A percentile compares a stretch with the other conserved stretches of the same genome.
These are phyloP conservation scores for Abramis brama DNA, from an alignment of 2,113 vertebrate species.

Conservation along the genomic window DNA sequence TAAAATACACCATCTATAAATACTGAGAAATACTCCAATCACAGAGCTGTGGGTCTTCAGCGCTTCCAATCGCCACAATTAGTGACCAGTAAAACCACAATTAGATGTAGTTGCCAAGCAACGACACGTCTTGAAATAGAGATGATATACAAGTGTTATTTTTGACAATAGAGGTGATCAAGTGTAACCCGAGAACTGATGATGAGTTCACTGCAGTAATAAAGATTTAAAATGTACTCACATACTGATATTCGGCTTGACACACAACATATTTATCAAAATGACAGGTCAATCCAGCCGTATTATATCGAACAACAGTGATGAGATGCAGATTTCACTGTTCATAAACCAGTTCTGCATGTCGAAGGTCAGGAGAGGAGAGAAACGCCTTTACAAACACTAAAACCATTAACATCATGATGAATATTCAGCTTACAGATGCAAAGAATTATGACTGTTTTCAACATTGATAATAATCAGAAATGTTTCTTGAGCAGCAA, in stretches of 20 bases:
- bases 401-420: not conserved
- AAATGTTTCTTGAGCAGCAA: too few relatives aligned
- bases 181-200: not conserved
- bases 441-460: too few relatives aligned
- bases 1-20: not conserved
- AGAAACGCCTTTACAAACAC: too few relatives aligned
- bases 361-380: not conserved
- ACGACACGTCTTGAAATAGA: not conserved
- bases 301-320: not conserved
- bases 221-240: not conserved
- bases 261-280: not conserved
- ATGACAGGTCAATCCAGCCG: conserved; percentile 2
- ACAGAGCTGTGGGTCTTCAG: not conserved
- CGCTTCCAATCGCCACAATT: not conserved
- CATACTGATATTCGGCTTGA: not conserved
- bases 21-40: not conserved
- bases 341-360: not conserved
- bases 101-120: conserved; percentile 37
- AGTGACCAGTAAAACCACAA: conserved; percentile 39
- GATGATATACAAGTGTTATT: conserved; percentile 10
- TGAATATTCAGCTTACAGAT: not conserved
- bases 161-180: conserved; percentile 26
- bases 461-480: too few relatives aligned
- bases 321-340: not conserved
- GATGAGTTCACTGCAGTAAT: not conserved